phyloP scores from a whole-genome alignment of 2,797 vertebrate species.

The Aeoliscus strigatus region DNA sequence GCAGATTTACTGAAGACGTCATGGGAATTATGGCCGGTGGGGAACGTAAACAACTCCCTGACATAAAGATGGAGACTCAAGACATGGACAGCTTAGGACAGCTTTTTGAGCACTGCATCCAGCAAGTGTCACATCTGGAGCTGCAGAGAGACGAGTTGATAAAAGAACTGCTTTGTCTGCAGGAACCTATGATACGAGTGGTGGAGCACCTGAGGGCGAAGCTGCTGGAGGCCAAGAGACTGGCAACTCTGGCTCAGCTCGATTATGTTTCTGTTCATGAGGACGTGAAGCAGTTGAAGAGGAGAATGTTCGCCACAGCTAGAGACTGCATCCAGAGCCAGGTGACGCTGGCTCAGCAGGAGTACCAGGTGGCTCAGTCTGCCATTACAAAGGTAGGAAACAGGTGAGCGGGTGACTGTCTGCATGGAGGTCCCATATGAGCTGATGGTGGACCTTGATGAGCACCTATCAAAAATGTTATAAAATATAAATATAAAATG shows the following conservation, averaged over 20 bases:
- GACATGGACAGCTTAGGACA: constrained; percentile 67
- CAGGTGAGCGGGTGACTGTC: too few species aligned
- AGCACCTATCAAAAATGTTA: too few species aligned
- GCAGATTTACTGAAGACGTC: constrained; percentile 1
- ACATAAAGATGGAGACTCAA: constrained; percentile 5
- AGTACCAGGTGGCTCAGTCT: constrained; percentile 82
- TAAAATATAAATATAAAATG: too few species aligned
- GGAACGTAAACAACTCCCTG: background rate
- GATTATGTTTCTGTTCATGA: constrained; percentile 76
- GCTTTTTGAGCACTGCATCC: constrained; percentile 81
- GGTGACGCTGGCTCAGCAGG: constrained; percentile 76
- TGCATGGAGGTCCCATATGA: too few species aligned
- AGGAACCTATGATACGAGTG: constrained; percentile 79
- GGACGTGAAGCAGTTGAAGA: constrained; percentile 81
- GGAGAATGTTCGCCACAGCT: constrained; percentile 79
- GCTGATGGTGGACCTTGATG: too few species aligned
- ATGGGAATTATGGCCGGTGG: background rate
- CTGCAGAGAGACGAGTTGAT: constrained; percentile 78
- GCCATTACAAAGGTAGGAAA: constrained; percentile 56
- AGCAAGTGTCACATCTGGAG: constrained; percentile 78
- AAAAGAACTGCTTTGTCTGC: constrained; percentile 74
- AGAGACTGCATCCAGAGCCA: constrained; percentile 86
- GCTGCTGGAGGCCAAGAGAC: constrained; percentile 68
- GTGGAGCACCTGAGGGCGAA: constrained; percentile 76
- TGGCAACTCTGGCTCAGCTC: constrained; percentile 76